phyloP scores from a whole-genome alignment of 2,797 vertebrate species.

The Sebastes vulpes region DNA sequence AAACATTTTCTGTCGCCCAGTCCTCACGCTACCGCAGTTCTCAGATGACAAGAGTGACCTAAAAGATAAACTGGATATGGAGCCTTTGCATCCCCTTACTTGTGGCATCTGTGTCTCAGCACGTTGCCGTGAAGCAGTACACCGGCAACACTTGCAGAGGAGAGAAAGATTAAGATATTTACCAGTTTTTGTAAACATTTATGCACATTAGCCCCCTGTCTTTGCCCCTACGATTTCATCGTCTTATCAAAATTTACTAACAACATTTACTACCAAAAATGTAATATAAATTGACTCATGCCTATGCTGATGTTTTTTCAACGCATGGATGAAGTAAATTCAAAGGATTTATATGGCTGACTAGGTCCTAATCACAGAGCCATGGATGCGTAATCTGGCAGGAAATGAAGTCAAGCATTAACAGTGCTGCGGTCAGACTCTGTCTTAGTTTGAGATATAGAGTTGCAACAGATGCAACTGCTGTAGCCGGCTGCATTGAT shows the following conservation, averaged over 20 bases:
- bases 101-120: conserved; percentile 15
- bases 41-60: conserved; percentile 45
- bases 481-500: neutral
- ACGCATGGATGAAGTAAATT: conserved; percentile 20
- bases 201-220: neutral
- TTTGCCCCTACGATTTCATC: neutral
- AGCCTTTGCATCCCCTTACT: conserved; percentile 4
- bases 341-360: conserved; percentile 25
- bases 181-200: neutral
- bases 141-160: neutral
- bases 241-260: neutral
- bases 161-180: neutral
- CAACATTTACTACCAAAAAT: neutral
- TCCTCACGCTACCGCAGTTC: conserved; percentile 17
- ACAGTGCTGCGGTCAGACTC: neutral
- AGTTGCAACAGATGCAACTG: conserved; percentile 16
- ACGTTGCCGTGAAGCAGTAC: neutral
- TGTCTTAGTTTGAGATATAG: conserved; percentile 6
- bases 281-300: neutral
- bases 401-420: conserved; percentile 17
- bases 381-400: conserved; percentile 27
- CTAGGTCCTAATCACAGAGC: conserved; percentile 9
- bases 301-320: neutral
- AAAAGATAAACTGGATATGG: conserved; percentile 15
- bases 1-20: conserved; percentile 44